phyloP scores from a whole-genome alignment of 2,797 vertebrate genomes.

The Mus minutoides region DNA sequence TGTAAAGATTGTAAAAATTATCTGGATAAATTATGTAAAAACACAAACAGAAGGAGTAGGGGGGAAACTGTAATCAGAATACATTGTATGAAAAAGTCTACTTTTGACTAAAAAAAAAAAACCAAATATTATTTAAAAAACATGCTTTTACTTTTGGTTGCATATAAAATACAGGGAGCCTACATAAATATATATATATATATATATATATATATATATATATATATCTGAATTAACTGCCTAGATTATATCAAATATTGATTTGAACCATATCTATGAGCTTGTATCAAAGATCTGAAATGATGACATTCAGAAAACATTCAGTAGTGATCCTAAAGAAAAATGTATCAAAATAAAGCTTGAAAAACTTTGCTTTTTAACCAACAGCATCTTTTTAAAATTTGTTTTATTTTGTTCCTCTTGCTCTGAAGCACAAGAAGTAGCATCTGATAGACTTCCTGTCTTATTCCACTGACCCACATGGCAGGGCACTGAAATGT shows the following conservation, averaged over 20 bases:
- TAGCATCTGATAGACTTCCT: constrained; percentile 36
- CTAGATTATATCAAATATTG: background rate
- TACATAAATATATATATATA: constrained; percentile 30
- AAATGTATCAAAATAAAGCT: background rate
- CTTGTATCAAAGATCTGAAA: constrained; percentile 16
- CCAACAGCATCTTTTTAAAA: constrained; percentile 16
- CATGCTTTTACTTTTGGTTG: constrained; percentile 10
- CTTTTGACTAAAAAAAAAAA: background rate
- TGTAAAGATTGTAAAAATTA: constrained; percentile 59
- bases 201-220: background rate
- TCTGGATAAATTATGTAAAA: constrained; percentile 15
- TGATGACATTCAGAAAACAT: constrained; percentile 18
- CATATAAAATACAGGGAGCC: background rate
- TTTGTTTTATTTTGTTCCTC: constrained; percentile 34
- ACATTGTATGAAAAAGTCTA: background rate
- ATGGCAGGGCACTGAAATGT: background rate
- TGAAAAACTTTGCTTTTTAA: constrained; percentile 35
- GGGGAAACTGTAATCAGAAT: background rate
- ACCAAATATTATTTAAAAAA: background rate
- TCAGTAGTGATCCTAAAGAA: background rate
- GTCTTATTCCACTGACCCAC: constrained; percentile 15
- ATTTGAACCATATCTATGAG: background rate
- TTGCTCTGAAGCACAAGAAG: constrained; percentile 28
- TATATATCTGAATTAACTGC: constrained; percentile 13
- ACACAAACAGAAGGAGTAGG: background rate